A percentile compares a stretch with the other conserved stretches of the same genome.
Conservation (phyloP, 2,797 vertebrate genomes). For the Brachyalestes nurse region DNA sequence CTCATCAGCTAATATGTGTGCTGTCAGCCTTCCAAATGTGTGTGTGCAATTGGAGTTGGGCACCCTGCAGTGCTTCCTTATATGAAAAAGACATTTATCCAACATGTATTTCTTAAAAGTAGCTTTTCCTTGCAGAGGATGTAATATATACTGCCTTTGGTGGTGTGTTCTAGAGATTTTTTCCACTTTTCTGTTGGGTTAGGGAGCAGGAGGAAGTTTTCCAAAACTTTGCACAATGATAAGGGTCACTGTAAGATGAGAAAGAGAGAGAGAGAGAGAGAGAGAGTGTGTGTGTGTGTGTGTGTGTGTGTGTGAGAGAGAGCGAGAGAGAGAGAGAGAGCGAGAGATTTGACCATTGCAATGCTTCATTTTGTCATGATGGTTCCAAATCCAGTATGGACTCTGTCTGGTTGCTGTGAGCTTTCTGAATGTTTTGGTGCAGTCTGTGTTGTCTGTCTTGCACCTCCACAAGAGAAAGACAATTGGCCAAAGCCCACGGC, state of each 20-base stretch:
- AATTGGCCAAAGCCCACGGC: constrained; percentile 14
- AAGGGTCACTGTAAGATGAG: too few relatives aligned
- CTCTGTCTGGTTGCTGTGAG: constrained; percentile 36
- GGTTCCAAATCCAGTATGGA: constrained; percentile 3
- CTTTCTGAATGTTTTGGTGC: constrained; percentile 23
- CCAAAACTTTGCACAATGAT: not conserved
- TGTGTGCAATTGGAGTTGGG: not conserved
- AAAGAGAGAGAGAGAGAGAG: too few relatives aligned
- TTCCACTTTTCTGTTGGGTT: not conserved
- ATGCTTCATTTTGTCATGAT: not conserved
- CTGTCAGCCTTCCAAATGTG: not conserved
- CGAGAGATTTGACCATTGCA: not conserved
- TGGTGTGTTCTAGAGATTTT: not conserved
- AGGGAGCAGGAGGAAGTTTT: too few relatives aligned
- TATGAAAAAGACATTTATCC: not conserved
- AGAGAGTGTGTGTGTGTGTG: too few relatives aligned
- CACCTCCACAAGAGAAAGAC: constrained; percentile 23
- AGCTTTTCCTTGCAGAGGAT: not conserved
- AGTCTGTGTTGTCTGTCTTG: constrained; percentile 28
- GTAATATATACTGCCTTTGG: not conserved
- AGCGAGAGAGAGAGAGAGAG: not conserved
- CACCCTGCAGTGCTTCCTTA: not conserved
- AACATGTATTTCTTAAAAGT: not conserved
- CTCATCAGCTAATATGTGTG: constrained; percentile 13
- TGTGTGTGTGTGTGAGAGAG: too few relatives aligned